Conservation (phyloP, 2,113 vertebrate genomes). For the Oplegnathus fasciatus region DNA sequence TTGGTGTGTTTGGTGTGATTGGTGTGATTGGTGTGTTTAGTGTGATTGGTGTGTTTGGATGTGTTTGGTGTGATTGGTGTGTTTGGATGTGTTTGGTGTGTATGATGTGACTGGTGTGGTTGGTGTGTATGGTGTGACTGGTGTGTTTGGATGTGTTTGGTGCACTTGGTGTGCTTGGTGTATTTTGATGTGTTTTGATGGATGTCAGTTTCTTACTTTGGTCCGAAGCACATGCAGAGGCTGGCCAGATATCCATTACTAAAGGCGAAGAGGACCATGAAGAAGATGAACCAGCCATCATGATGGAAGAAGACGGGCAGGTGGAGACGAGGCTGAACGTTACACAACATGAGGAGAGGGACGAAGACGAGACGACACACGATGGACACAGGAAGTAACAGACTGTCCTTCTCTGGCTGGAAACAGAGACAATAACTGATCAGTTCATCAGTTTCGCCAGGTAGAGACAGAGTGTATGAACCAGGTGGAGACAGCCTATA, state of each 20-base stretch:
- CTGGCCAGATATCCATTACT: slow-evolving; percentile 89
- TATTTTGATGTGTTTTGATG: no score
- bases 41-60: no score
- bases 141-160: no score
- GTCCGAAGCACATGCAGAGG: slow-evolving; percentile 89
- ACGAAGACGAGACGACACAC: slow-evolving; percentile 83
- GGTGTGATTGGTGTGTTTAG: no score
- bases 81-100: no score
- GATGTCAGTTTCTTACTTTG: slow-evolving; percentile 81
- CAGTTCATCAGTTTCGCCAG: no score
- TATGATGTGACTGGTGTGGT: no score
- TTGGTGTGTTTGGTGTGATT: no score
- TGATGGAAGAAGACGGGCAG: slow-evolving; percentile 83
- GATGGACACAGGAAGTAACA: slow-evolving; percentile 82
- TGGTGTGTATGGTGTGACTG: no score
- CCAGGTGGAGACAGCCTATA: no score
- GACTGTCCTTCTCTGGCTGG: slow-evolving; percentile 78
- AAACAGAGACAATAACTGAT: slow-evolving; percentile 1
- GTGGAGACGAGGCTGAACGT: slow-evolving; percentile 75
- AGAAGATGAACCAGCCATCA: slow-evolving; percentile 85
- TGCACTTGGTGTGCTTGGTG: neutral
- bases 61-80: no score
- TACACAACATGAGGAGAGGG: slow-evolving; percentile 89
- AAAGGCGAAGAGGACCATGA: slow-evolving; percentile 88
- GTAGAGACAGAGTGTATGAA: no score